Evolutionary conservation across 2,797 vertebrate genomes (phyloP), one percentile per base, ranked within the genome.

Genomic region (Phrynocephalus guinanensis): DNA sequence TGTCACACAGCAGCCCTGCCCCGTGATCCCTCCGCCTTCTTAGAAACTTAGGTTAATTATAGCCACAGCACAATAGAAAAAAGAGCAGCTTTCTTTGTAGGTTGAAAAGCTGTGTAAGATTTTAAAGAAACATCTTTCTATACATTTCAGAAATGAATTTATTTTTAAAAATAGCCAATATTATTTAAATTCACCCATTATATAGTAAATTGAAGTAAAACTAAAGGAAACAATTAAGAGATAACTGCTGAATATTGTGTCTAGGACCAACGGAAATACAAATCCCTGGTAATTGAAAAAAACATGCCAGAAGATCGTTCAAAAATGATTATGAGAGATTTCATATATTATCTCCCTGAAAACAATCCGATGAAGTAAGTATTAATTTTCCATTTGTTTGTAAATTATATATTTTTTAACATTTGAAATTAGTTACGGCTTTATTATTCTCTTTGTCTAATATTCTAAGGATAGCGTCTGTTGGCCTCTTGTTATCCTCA

Each of bases 281-380:
- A 97, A 71, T 85, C 89, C 66, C 93, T 91, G 7, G 0, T 92
- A 80, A 97, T 95, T 72, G 97, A 98, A 95, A 97, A 93, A 63
- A 92, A 87, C 75, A 86, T 78, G 67, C 96, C 93, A 75, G 95
- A 96, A 90, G 99, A 99, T 95, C 98, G 98, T 87, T 96, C 98
- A 91, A 99, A 98, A 97, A 99, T 99, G 99, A 98, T 97, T 44
- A 99, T 99, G 99, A 98, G 98, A 93, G 99, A 99, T 90, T 98
- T 99, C 63, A 98, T 99, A 94, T 98, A 98, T 93, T 99, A 99
- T 90, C 94, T 99, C 3, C 99, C 99, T 1, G 87, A 96, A 87
- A 98, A 96, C 50, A 99, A 99, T 96, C 99, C 99, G n/a, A 99
- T 99, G 99, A 97, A 96, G 99, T 99, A 97, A 97, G 98, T 96